These are phyloP conservation scores for Ormyrus nitidulus DNA, from an alignment of 2,888 invertebrate species.

Conservation along the genomic window DNA sequence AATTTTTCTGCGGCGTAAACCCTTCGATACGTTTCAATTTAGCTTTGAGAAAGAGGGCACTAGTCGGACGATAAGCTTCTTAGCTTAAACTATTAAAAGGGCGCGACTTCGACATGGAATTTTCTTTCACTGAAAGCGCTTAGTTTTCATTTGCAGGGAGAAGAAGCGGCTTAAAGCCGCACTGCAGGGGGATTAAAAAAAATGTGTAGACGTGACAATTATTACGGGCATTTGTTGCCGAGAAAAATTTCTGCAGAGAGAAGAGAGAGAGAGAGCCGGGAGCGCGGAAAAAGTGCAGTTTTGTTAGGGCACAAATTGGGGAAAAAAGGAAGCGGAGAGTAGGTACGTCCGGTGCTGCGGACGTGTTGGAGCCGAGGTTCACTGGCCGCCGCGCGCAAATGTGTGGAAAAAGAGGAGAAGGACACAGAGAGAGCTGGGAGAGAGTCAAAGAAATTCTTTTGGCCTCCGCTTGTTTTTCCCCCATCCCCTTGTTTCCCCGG, in stretches of 20 bases:
- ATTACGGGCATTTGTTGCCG: constrained; percentile 6
- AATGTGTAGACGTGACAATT: not conserved
- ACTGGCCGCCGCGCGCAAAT: constrained; percentile 10
- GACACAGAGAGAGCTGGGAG: not conserved
- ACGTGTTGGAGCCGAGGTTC: constrained; percentile 39
- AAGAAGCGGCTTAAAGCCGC: no score
- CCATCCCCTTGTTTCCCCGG: constrained; percentile 24
- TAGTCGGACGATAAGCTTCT: no score
- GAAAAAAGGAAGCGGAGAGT: constrained; percentile 7
- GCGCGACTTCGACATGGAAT: no score
- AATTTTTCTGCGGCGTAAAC: no score
- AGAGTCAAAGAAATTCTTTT: constrained; percentile 44
- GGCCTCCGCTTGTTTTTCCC: constrained; percentile 17
- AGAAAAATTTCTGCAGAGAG: not conserved
- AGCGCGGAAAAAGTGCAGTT: constrained; percentile 13
- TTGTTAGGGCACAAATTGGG: constrained; percentile 41
- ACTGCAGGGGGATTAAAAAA: not conserved
- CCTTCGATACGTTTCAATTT: no score
- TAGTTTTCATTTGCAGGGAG: no score
- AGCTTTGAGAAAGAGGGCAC: no score
- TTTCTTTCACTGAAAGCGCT: no score
- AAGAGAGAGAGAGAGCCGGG: no score
- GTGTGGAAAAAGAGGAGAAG: constrained; percentile 5
- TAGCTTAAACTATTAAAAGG: no score
- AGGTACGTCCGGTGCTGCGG: constrained; percentile 8